Base-by-base conservation (phyloP, 2,888 invertebrate genomes). In the Chironomus tentans region DNA sequence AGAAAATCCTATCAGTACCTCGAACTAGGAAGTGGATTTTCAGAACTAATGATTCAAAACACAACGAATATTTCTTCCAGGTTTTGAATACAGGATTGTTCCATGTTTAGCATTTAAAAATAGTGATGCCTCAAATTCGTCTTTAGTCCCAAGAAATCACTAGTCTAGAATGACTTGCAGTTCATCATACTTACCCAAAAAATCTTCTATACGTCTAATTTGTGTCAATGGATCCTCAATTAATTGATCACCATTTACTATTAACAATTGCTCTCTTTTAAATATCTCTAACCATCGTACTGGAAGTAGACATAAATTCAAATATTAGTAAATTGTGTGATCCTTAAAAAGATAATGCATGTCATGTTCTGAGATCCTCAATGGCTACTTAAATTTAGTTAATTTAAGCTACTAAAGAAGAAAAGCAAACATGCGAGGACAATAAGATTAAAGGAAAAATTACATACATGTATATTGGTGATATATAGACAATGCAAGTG, bases 211-310 rank as follows among this genome's bases (percentile, higher is more conserved):
- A 79, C 91, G 89, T 79, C 92, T 89, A 71, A 97, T 84, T 83
- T 96, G 95, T 0, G 92, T 91, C 73, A 95, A 91, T 0, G 97
- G 97, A 82, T 97, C 94, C 80, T 92, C 92, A 80, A 96, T 94
- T 77, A 97, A 88, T 79, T 91, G 89, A 84, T 97, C 97, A 2
- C 97, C 97, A 83, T 98, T 97, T 70, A 99, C 95, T 76, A 99
- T 90, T 80, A 97, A 90, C 79, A 99, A 91, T 82, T 98, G 97
- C 75, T 93, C 90, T 71, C 94, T 87, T 0, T 94, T 90, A 85
- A 99, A 99, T 79, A 93, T 92, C 83, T 95, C 92, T 78, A 98
- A 87, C 98, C 98, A 98, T 72, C 89, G 87, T 47, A 74, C 74
- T 74, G 68, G 3, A 56, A 56, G 15, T 38, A 38, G 38, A 38